Evolutionary conservation across 2,888 invertebrate genomes (phyloP).

Genomic region (Euplagia quadripunctaria): DNA sequence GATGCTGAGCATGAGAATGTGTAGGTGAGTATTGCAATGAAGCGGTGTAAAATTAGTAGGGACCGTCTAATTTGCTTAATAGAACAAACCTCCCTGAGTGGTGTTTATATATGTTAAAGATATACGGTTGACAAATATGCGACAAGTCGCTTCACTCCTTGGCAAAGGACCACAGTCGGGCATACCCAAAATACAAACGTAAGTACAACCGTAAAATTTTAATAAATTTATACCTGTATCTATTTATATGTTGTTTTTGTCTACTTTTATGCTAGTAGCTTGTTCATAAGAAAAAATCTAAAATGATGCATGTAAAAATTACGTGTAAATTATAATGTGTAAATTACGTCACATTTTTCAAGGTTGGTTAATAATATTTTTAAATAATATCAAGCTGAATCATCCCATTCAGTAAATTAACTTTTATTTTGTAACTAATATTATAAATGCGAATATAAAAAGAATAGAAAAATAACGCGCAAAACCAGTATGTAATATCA

Average conservation of each 20-base stretch:
- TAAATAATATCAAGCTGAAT: neutral
- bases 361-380: neutral
- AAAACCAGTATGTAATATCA: no score
- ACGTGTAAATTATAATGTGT: neutral
- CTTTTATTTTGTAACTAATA: no score
- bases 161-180: no score
- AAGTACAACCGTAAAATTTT: no score
- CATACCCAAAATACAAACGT: no score
- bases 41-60: conserved; percentile 18
- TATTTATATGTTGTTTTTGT: no score
- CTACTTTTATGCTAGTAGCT: no score
- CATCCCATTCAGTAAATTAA: neutral
- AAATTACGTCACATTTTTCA: neutral
- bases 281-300: neutral
- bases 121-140: neutral
- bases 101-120: neutral
- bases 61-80: neutral
- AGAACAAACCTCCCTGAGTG: neutral
- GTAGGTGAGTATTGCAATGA: conserved; percentile 41
- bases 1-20: conserved; percentile 54
- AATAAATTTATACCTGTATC: no score
- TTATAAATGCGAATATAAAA: no score
- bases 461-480: no score
- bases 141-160: neutral
- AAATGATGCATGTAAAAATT: neutral